Base-by-base conservation (phyloP, 2,888 invertebrate genomes). In the Xanthostigma xanthostigma region DNA sequence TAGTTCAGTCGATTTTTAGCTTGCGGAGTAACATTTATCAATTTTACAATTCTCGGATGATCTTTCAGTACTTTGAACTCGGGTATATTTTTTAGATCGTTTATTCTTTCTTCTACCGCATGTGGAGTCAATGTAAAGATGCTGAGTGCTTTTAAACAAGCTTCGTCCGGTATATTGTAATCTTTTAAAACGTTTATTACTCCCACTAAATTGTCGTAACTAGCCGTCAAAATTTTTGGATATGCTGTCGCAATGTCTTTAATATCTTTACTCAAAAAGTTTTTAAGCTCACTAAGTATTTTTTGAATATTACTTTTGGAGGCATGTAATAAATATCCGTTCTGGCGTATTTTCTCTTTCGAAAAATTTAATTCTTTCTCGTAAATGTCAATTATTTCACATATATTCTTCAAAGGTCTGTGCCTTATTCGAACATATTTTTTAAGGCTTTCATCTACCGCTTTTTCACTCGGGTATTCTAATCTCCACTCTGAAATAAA, bases 141-240 rank as follows among this genome's bases (percentile, higher is more conserved):
- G 54, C 72, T 73, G 35, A 79, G 64, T 56, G 71, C 73, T 36
- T 64, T 68, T 44, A 60, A 54, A 49, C 81, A 71, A 0, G 73
- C 65, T 44, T 72, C 69, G 44, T 74, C 66, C 8, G 73, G 59
- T 58, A 84, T 77, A 39, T 71, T 65, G 58, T 73, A 75, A 53
- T 74, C 68, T 74, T 77, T 70, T 9, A 84, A 65, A 52, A 76
- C 65, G 41, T 72, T 61, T 49, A 75, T 68, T 27, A 77, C 76
- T 60, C 71, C 66, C 40, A 71, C 53, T 17, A 82, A 59, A 13
- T 76, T 64, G 50, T 71, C 70, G 50, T 74, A 72, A 44, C 74
- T 68, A 46, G 76, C 72, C 65, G 75, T 78, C 44, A 81, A 62
- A 53, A 85, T 71, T 53, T 76, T 78, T 10, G 84, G 85, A 56